Evolutionary conservation across 2,113 vertebrate species (phyloP), one percentile per base, ranked within the genome.

Genomic region (Motacilla tschutschensis): DNA sequence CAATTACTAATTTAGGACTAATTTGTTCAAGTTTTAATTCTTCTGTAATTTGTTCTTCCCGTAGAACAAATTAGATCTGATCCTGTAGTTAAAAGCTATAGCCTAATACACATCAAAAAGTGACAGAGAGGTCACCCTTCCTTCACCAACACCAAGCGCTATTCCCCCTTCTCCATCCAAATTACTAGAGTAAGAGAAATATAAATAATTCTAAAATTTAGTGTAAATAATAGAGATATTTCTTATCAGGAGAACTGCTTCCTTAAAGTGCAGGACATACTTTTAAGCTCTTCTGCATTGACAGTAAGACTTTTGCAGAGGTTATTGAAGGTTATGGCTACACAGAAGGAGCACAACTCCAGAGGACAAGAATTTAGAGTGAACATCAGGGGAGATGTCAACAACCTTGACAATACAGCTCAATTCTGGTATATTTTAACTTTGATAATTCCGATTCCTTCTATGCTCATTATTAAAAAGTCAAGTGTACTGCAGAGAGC

Each of bases 1-100:
- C 74, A 89, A 81, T 89, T 91, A 66, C 74, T 88, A 79, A 85
- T 79, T 87, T 85, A 85, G 64, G 54, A 50, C 19, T 91, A 72
- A 85, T 83, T 69, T 85, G 29, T 38, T 83, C 81, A 83, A 40
- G 40, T 72, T 89, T 83, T 83, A 85, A 84, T 82, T 71, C 41
- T 86, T 88, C 55, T 5, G 2, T 77, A 82, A 84, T 79, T 84
- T 79, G 5, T 63, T 90, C 57, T 84, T 87, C 75, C 81, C 70
- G 84, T 48, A 84, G 24, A 77, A 89, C 8, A 69, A 81, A 33
- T 48, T 54, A 38, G 47, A 81, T 62, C 59, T 1, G 3, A 76
- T 46, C 17, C 19, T 2, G 6, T 15, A 33, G 44, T 74, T 83
- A 80, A 91, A 54, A 83, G 36, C 55, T 85, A 53, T 6, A 50